Base-by-base conservation (phyloP, 2,797 vertebrate species). In the Rhinogobio ventralis region DNA sequence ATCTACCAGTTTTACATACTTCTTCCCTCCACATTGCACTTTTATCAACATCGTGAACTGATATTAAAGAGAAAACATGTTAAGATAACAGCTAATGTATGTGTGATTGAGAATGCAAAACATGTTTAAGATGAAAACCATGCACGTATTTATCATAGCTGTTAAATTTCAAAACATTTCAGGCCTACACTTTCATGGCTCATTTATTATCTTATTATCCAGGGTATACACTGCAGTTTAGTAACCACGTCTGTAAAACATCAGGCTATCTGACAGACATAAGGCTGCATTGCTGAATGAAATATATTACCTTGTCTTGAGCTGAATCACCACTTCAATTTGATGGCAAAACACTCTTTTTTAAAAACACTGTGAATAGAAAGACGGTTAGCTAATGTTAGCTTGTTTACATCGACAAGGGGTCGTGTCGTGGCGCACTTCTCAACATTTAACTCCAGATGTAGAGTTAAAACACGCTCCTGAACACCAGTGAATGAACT, bases 111-210 rank as follows among this genome's bases (percentile, higher is more conserved):
- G 30, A 66, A 66, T 33, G 25, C 28, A 5, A 13, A 13, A 5
- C 5, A 4, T 42, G 15, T 68, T 8, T 23, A 13, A 11, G 19
- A 33, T 68, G 30, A 68, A 68, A 20, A 9, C 7, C 28, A 23
- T 0, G 33, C 10, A 68, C 28, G 15, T 64, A 30, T 64, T 66
- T 33, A 66, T 64, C 28, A n/a, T 60, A 5, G 30, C 30, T 19
- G 66, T 68, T 68, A 68, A 33, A 67, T 36, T 67, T 67, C 7
- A 55, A 67, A 67, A 68, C 19, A 68, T 67, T 67, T 8, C 30
- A 67, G 64, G 17, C 15, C 30, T 67, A 36, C 30, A 33, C 2
- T 30, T 30, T 64, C 57, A 62, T 0, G 15, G 6, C 6, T 66
- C 28, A 33, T 8, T 1, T 42, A 42, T 42, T 42, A 42, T 42